phyloP scores from a whole-genome alignment of 1,140 invertebrate species.

The Eciton burchellii region DNA sequence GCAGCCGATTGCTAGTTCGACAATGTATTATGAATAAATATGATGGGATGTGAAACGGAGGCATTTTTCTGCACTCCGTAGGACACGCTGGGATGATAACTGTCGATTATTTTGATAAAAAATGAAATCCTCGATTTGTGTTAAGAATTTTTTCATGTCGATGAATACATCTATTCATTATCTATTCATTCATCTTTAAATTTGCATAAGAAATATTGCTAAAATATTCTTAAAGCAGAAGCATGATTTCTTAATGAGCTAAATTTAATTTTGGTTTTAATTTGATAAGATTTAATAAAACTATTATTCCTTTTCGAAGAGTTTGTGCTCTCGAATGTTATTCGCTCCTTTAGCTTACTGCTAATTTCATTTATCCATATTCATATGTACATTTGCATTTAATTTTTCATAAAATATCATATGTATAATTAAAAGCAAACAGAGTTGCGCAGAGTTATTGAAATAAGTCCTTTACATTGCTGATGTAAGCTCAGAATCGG shows the following conservation, averaged over 20 bases:
- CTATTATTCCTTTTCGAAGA: too few relatives aligned
- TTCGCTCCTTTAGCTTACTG: not conserved
- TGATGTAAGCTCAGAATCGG: not conserved
- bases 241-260: not conserved
- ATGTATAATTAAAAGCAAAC: not conserved
- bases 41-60: not conserved
- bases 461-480: slow-evolving; percentile 3
- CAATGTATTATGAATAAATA: too few relatives aligned
- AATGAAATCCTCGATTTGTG: too few relatives aligned
- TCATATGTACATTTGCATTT: too few relatives aligned
- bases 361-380: too few relatives aligned
- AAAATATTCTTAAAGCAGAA: not conserved
- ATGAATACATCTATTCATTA: too few relatives aligned
- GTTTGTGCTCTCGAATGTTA: not conserved
- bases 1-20: too few relatives aligned
- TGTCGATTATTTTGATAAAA: not conserved
- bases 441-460: not conserved
- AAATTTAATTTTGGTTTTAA: too few relatives aligned
- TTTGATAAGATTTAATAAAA: too few relatives aligned
- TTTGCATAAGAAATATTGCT: not conserved
- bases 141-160: too few relatives aligned
- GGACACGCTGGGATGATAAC: too few relatives aligned
- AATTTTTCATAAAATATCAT: not conserved
- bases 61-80: not conserved
- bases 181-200: not conserved